These are phyloP conservation scores for Zeugodacus cucurbitae DNA, from an alignment of 1,140 invertebrate species.

Conservation along the genomic window DNA sequence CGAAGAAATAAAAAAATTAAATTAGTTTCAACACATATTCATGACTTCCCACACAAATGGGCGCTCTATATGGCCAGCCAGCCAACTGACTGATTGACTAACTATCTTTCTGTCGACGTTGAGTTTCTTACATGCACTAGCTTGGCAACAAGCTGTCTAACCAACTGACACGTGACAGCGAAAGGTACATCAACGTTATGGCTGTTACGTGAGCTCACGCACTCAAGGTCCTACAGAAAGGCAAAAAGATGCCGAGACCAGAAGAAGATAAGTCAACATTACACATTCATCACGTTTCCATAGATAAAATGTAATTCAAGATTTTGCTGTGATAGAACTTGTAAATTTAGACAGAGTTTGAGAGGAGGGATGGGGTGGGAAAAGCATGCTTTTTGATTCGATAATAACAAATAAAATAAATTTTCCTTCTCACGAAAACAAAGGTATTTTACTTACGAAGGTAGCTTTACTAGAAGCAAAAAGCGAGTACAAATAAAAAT, in stretches of 20 bases:
- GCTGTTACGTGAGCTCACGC: not conserved
- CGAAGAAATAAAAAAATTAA: not conserved
- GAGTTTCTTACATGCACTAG: not conserved
- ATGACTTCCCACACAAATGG: not conserved
- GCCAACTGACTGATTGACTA: not conserved
- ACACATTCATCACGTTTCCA: not conserved
- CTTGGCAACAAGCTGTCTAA: not conserved
- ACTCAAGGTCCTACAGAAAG: not conserved
- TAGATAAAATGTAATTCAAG: conserved; percentile 8
- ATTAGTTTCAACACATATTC: not conserved
- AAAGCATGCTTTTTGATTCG: no score
- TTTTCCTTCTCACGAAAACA: not conserved
- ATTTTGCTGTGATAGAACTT: not conserved
- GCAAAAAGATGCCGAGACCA: not conserved
- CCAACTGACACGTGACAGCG: not conserved
- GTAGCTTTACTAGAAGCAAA: not conserved
- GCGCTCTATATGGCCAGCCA: not conserved
- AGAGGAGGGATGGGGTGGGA: not conserved
- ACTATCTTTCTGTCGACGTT: not conserved
- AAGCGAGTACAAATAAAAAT: not conserved
- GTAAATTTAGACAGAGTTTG: not conserved
- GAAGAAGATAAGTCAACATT: not conserved
- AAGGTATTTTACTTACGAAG: not conserved
- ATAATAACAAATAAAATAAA: not conserved
- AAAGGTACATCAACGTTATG: not conserved